Evolutionary conservation across 2,888 invertebrate species (phyloP).

Genomic region (Idaea biselata): DNA sequence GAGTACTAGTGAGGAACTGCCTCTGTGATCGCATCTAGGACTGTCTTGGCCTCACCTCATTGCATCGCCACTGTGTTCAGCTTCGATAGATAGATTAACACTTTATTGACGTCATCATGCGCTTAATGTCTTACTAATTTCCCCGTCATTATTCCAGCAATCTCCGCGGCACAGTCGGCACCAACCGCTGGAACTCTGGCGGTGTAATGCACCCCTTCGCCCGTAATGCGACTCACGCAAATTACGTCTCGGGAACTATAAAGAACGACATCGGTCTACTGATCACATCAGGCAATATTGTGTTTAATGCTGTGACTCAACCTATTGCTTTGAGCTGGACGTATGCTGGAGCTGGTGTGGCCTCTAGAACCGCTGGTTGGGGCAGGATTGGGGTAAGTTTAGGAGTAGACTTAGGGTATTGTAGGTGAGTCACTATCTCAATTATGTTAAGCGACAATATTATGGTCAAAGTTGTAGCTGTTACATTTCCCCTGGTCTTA

Average conservation of each 20-base stretch:
- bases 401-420: too few relatives aligned
- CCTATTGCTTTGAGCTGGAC: slow-evolving; percentile 32
- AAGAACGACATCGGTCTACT: slow-evolving; percentile 56
- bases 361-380: slow-evolving; percentile 50
- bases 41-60: too few relatives aligned
- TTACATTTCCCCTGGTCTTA: too few relatives aligned
- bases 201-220: slow-evolving; percentile 39
- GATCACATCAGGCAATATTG: slow-evolving; percentile 33
- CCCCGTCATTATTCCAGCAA: slow-evolving; percentile 32
- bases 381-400: slow-evolving; percentile 48
- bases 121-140: neutral
- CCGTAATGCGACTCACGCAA: slow-evolving; percentile 49
- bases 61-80: too few relatives aligned
- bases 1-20: too few relatives aligned
- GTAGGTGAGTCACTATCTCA: too few relatives aligned
- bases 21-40: too few relatives aligned
- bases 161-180: slow-evolving; percentile 53
- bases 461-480: too few relatives aligned
- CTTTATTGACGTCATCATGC: too few relatives aligned
- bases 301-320: neutral
- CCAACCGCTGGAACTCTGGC: slow-evolving; percentile 50
- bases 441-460: too few relatives aligned
- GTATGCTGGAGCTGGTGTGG: slow-evolving; percentile 29
- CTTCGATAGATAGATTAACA: too few relatives aligned
- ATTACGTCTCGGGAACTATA: slow-evolving; percentile 43